Base-by-base conservation (phyloP, 2,888 invertebrate genomes). In the Gymnocheta viridis region DNA sequence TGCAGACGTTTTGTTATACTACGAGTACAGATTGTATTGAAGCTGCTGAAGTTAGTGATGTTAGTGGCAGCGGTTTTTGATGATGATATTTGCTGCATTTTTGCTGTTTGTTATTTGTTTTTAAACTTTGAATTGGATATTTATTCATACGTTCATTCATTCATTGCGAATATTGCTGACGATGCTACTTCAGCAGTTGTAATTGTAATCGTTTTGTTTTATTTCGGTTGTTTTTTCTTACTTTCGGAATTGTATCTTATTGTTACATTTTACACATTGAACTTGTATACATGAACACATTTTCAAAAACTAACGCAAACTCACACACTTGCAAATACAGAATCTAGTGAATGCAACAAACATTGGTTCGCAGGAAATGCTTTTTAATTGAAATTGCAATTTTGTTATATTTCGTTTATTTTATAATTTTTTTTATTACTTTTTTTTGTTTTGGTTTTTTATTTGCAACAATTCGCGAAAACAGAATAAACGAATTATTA, bases 381-480 rank as follows among this genome's bases (percentile, higher is more conserved):
- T 76, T 82, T 85, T 85, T 86, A 85, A 86, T 86, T 86, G 86
- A 86, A 85, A 84, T 85, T 85, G 80, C 82, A 85, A 85, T 86
- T 86, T 85, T 54, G 82, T 78, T 67, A 32, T 66, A 51, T 77
- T 56, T 62, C 19, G 17, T 69, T 67, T 49, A 69, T 72, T 72
- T 58, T 66, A 72, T 29, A 41, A 32, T 27, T 54, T 49, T 38
- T 27, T 58, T 58, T 2, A 35, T 66, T 35, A 17, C 32, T 7
- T 47, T 47, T 27, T 67, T 73, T n/a, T n/a, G n/a, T 2, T 47
- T 66, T 35, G 24, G 24, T 7, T 47, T 47, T 27, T 67, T 73
- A 19, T 60, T 72, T 14, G 32, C 24, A 51, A 41, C 49, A 49
- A 58, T 58, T 58, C 32, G 38, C 19, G 29, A n/a, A 41, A 38